A percentile compares a stretch with the other conserved stretches of the same genome.
Conservation (phyloP, 2,797 vertebrate genomes). For the Lepilemur septentrionalis region DNA sequence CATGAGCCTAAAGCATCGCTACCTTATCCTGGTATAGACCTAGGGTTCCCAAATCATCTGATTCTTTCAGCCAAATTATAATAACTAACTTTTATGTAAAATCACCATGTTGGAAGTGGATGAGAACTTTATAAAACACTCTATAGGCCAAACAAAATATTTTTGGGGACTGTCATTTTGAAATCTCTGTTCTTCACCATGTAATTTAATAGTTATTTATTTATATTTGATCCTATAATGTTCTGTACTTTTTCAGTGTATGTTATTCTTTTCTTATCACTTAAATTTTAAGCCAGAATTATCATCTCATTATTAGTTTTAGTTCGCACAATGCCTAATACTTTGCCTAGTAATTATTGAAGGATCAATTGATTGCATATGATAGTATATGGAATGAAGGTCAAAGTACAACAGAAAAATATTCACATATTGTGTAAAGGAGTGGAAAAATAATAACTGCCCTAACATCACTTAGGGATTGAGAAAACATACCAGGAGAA, state of each 20-base stretch:
- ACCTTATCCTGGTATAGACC: neutral
- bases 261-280: neutral
- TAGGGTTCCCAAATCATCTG: neutral
- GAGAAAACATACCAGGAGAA: neutral
- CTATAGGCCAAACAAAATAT: neutral
- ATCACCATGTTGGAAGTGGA: neutral
- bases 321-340: neutral
- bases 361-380: neutral
- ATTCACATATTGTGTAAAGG: neutral
- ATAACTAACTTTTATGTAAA: neutral
- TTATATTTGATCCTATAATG: neutral
- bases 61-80: neutral
- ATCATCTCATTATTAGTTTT: neutral
- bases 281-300: neutral
- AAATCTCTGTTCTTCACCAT: neutral
- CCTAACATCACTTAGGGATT: neutral
- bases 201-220: neutral
- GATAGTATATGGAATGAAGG: neutral
- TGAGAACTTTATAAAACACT: neutral
- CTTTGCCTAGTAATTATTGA: neutral
- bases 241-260: neutral
- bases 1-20: neutral
- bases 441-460: neutral
- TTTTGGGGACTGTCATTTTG: neutral
- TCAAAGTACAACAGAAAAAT: neutral